Evolutionary conservation across 2,113 vertebrate genomes (phyloP), one percentile per base, ranked within the genome.

Genomic region (Lanius collurio): DNA sequence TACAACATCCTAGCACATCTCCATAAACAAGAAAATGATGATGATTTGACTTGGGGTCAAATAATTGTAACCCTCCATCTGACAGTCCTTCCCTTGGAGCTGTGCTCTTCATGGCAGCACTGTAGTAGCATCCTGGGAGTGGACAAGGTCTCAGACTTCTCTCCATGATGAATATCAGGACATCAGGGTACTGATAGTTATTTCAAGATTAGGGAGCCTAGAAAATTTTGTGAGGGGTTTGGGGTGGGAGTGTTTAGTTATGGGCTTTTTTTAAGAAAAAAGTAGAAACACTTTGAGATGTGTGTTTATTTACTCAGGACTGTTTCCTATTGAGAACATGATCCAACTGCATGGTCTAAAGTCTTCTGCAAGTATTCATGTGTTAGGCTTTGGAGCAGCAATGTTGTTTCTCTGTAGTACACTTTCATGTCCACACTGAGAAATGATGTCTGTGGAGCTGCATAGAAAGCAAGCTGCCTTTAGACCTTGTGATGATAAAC

Each of bases 1-100:
- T 20, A 39, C 68, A 71, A 71, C 56, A 52, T 92, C 15, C 22
- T 47, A 52, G 33, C 11, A 10, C 76, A 49, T 55, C 76, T 86
- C 35, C 63, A 59, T 85, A 90, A 87, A 93, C 87, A 24, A 92
- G 71, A 83, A 92, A 64, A 91, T 10, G 0, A 60, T 83, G 78
- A 42, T 42, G 47, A 44, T 47, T 9, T 20, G 79, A 71, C 64
- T 92, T 50, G 4, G 46, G 82, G 64, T 88, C 68, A 87, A 53
- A 41, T 5, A 50, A 13, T 16, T 78, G 56, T 74, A 78, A 94
- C 56, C 35, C 63, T 81, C 33, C 1, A 4, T 62, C 42, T 47
- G 71, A 42, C 8, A 33, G 68, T 35, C 44, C 39, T 59, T 77
- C 31, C 33, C 42, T 67, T 30, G 53, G 33, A 83, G 55, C 81